Evolutionary conservation across 2,888 invertebrate species (phyloP).

Genomic region (Eupithecia inturbata): DNA sequence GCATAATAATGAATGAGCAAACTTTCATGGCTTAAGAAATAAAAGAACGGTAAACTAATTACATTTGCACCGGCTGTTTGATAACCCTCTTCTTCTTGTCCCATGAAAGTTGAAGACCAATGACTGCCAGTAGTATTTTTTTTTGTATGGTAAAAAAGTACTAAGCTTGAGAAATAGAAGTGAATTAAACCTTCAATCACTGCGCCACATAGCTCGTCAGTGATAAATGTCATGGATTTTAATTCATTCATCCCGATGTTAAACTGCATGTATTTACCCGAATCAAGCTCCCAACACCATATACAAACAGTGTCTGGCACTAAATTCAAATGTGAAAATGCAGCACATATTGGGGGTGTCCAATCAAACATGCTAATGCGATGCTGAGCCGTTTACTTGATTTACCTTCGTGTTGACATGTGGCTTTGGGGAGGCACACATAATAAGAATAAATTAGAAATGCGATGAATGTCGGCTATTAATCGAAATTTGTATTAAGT

Average conservation of each 20-base stretch:
- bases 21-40: too few relatives aligned
- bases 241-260: background rate
- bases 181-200: background rate
- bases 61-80: too few relatives aligned
- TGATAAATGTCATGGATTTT: background rate
- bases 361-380: conserved; percentile 72
- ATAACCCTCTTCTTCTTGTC: too few relatives aligned
- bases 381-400: conserved; percentile 40
- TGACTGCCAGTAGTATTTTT: too few relatives aligned
- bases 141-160: background rate
- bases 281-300: conserved; percentile 28
- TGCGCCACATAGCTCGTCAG: background rate
- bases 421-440: conserved; percentile 16
- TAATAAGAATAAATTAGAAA: conserved; percentile 6
- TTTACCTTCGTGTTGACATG: conserved; percentile 27
- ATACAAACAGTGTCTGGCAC: conserved; percentile 3
- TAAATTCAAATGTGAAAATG: conserved; percentile 35
- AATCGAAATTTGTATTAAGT: background rate
- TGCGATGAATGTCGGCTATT: background rate
- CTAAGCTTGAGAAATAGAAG: background rate
- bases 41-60: too few relatives aligned
- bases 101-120: too few relatives aligned
- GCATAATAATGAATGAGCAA: too few relatives aligned
- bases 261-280: background rate
- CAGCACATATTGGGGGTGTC: conserved; percentile 53